Evolutionary conservation across 2,888 invertebrate species (phyloP), one percentile per base, ranked within the genome.

Genomic region (Plebejus melissa): DNA sequence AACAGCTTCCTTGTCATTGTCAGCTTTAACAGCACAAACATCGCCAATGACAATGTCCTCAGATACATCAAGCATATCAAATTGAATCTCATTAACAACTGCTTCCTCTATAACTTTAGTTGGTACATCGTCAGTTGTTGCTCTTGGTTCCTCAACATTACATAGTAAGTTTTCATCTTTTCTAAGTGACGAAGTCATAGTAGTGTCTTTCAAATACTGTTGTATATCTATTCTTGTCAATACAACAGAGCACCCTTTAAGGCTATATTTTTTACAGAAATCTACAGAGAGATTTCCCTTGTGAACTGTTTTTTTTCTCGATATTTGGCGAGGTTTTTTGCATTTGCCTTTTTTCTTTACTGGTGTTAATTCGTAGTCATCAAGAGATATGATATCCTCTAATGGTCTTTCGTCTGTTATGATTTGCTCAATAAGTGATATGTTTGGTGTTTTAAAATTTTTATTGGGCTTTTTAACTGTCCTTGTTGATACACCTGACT

Each of bases 21-120:
- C 70, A 38, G 77, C 81, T 78, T 91, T 91, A 0, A 86, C 80
- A 76, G 91, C 91, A 82, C 85, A 87, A 76, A 80, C 86, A 58
- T 89, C 89, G 0, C 89, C 92, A 77, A 93, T 90, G 0, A 90
- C 86, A 76, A 93, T 93, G 77, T 93, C 93, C 80, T 93, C 93
- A 0, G 92, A 93, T 0, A 93, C 92, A 82, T 93, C 93, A 76
- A 93, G 83, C 92, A 93, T 92, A 77, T 93, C 93, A 80, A 93
- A 88, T 69, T 90, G 90, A 58, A 92, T 81, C 74, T 90, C 89
- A 80, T 86, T 88, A 5, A 83, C 82, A 38, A 84, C 80, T 2
- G 80, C 76, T 74, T 82, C 83, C 75, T 82, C 83, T 22, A 80
- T 75, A 70, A 78, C 80, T 13, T 74, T 65, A 5, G 74, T 54